phyloP scores from a whole-genome alignment of 2,888 invertebrate species.

The Tanaodytes sp. region DNA sequence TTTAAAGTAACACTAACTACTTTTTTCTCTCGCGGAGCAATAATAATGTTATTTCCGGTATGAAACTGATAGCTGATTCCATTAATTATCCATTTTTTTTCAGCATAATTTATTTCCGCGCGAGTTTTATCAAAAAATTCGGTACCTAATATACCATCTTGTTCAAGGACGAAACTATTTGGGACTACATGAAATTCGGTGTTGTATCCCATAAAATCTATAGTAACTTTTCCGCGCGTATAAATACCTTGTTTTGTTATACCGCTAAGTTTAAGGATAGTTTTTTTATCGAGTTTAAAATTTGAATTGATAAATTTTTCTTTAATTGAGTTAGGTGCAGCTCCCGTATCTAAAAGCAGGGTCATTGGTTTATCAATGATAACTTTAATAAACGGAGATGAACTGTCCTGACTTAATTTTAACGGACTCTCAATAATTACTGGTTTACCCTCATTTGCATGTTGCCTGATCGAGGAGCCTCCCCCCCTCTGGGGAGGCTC shows the following conservation, averaged over 20 bases:
- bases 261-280: background rate
- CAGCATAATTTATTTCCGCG: constrained; percentile 4
- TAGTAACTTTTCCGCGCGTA: background rate
- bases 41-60: background rate
- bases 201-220: background rate
- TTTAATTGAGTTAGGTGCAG: too few species aligned
- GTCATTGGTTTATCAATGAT: too few species aligned
- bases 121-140: background rate
- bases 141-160: background rate
- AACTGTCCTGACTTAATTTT: background rate
- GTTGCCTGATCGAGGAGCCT: background rate
- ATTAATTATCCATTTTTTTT: background rate
- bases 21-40: constrained; percentile 8
- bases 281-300: too few species aligned
- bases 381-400: background rate
- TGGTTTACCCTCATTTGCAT: background rate
- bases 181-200: background rate
- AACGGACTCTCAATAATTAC: background rate
- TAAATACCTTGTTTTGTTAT: background rate
- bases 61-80: background rate
- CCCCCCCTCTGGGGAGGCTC: background rate
- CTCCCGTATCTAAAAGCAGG: too few species aligned
- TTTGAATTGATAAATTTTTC: too few species aligned
- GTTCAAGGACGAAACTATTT: background rate
- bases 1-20: background rate